Evolutionary conservation across 2,113 vertebrate genomes (phyloP), one percentile per base, ranked within the genome.

Genomic region (Amphiprion percula): DNA sequence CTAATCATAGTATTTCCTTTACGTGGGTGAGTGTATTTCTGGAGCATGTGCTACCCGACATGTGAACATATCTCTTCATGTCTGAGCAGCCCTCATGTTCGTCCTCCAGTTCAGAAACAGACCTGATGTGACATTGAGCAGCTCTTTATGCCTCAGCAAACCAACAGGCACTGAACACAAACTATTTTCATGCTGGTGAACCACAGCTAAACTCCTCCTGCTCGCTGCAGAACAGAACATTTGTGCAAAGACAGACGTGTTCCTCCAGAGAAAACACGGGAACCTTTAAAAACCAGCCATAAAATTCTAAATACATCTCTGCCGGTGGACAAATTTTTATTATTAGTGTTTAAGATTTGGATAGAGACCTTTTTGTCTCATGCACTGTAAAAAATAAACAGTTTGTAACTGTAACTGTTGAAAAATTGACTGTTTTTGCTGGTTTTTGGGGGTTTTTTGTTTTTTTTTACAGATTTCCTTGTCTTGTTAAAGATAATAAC

Each of bases 171-270:
- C 44, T 7, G 2, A 21, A 65, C 17, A 12, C 62, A 65, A 11
- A 63, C 66, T 76, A 65, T 82, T 76, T 65, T 17, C 39, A 55
- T 66, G 50, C 24, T 53, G 76, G 76, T 65, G 49, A 58, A 72
- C 76, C 65, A 17, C 17, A 1, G 8, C 3, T 15, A n/a, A 37
- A 1, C 55, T 3, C 46, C 39, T 10, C 28, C 53, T 12, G 0
- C 24, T 60, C 33, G 39, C 28, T 1, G 5, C 74, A 58, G 49
- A 52, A 12, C 28, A 49, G 44, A 33, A 7, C 28, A 4, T 44
- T 44, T 62, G 62, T 65, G n/a, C 37, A 21, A 0, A 46, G 66
- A 47, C 58, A 49, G 37, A 55, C 39, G 14, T 44, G 41, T 26
- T 59, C 28, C 24, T 8, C 2, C 39, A 52, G 23, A n/a, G 21